phyloP scores from a whole-genome alignment of 2,797 vertebrate genomes.

The Florisuga fusca region DNA sequence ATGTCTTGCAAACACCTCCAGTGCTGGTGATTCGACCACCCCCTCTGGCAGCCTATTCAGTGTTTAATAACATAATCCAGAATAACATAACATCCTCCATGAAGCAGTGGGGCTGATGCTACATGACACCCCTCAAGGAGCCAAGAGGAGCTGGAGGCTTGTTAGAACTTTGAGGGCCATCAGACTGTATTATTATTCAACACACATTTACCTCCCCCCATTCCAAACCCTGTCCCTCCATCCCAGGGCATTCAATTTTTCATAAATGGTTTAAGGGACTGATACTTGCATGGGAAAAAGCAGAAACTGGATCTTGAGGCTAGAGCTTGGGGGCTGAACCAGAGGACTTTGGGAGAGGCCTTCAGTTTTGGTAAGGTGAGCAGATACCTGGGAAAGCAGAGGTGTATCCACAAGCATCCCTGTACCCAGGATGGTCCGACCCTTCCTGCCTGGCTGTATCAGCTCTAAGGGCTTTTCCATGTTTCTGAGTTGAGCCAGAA shows the following conservation, averaged over 20 bases:
- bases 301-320: neutral
- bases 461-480: neutral
- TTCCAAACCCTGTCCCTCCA: neutral
- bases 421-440: neutral
- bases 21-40: too few species aligned
- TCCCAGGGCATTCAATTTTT: neutral
- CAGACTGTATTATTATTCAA: neutral
- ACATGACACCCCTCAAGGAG: neutral
- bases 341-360: neutral
- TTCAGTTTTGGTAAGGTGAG: neutral
- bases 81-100: neutral
- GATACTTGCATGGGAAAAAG: neutral
- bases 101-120: fast-evolving
- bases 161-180: neutral
- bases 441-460: neutral
- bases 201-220: fast-evolving
- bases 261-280: neutral
- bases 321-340: neutral
- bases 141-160: neutral
- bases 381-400: neutral
- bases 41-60: too few species aligned
- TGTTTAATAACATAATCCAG: too few species aligned
- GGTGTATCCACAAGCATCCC: fast-evolving
- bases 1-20: too few species aligned
- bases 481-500: neutral